Evolutionary conservation across 2,797 vertebrate species (phyloP).

Genomic region (Diceros bicornis): DNA sequence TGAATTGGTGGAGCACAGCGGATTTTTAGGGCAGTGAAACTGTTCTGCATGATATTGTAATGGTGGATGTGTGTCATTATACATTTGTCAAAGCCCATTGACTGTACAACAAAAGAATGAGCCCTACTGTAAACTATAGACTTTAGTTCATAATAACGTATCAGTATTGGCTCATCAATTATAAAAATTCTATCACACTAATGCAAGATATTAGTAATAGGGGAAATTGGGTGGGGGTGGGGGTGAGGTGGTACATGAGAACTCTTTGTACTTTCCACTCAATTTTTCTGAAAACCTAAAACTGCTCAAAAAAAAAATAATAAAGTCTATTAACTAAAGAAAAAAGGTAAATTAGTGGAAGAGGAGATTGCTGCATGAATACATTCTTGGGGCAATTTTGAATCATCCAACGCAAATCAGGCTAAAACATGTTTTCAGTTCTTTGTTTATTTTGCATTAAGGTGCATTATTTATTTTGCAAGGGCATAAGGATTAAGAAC

Average conservation of each 20-base stretch:
- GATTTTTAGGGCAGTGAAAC: neutral
- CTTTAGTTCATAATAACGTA: neutral
- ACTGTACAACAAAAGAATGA: neutral
- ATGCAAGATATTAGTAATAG: neutral
- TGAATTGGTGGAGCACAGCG: neutral
- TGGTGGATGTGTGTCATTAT: neutral
- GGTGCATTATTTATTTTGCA: slow-evolving; percentile 41
- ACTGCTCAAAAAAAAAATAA: neutral
- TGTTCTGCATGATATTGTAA: neutral
- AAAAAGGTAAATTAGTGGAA: neutral
- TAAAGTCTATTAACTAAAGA: neutral
- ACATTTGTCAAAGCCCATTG: neutral
- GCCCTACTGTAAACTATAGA: neutral
- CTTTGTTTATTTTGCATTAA: slow-evolving; percentile 5
- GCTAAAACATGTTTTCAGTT: neutral
- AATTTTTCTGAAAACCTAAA: slow-evolving; percentile 39
- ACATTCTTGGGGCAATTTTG: slow-evolving; percentile 35
- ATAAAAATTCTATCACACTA: neutral
- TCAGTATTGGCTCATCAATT: neutral
- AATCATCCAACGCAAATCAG: slow-evolving; percentile 25
- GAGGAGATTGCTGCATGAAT: neutral
- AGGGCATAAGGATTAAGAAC: slow-evolving; percentile 35
- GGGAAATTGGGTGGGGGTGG: neutral
- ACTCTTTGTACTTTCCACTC: neutral
- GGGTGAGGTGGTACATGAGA: neutral